Evolutionary conservation across 2,888 invertebrate species (phyloP).

Genomic region (Euplexia lucipara): DNA sequence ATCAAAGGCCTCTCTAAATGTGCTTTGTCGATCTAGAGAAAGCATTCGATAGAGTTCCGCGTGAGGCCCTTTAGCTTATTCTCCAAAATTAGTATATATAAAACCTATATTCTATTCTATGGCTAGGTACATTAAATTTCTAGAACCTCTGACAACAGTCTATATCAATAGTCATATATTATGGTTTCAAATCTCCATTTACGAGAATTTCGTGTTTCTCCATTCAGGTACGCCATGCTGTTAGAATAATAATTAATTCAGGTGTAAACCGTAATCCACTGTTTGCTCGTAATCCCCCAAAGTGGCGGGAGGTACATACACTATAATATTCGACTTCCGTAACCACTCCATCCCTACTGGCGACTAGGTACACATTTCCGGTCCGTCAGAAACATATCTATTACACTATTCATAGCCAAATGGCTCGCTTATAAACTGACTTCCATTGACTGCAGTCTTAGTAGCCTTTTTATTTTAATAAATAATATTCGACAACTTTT

Average conservation of each 20-base stretch:
- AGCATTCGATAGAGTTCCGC: too few species aligned
- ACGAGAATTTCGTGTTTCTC: not conserved
- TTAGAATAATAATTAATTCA: slow-evolving; percentile 22
- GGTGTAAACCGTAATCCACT: not conserved
- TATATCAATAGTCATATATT: not conserved
- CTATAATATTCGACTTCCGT: slow-evolving; percentile 31
- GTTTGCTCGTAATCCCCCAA: not conserved
- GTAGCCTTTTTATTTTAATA: too few species aligned
- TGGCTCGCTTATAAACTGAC: slow-evolving; percentile 17
- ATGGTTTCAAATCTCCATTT: not conserved
- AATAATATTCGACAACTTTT: too few species aligned
- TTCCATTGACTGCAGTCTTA: not conserved
- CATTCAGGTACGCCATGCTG: not conserved
- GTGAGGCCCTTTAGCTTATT: too few species aligned
- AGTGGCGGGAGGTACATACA: slow-evolving; percentile 4
- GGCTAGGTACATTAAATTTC: too few species aligned
- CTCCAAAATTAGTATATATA: too few species aligned
- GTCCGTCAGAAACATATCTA: slow-evolving; percentile 25
- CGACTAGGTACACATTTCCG: not conserved
- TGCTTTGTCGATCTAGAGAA: too few species aligned
- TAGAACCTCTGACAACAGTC: too few species aligned
- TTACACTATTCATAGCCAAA: slow-evolving; percentile 22
- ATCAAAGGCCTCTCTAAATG: too few species aligned
- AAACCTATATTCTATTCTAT: too few species aligned
- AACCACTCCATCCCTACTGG: slow-evolving; percentile 5